Conservation (phyloP, 2,888 invertebrate species). For the Drosophila stalkeri region DNA sequence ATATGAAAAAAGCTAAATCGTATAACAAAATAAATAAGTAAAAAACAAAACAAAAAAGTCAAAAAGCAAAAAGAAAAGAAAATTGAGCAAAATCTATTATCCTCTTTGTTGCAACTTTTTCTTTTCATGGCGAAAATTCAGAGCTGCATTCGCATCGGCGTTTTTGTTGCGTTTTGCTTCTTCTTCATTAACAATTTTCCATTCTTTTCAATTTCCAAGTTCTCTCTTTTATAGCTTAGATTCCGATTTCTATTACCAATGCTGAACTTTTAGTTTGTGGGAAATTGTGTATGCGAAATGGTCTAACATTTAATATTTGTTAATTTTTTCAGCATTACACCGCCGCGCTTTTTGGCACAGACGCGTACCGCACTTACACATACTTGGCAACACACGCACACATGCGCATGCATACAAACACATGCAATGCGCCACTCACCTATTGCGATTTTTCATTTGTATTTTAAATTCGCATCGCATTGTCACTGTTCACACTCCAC, state of each 20-base stretch:
- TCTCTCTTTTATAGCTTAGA: neutral
- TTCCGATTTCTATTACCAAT: neutral
- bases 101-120: slow-evolving; percentile 15
- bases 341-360: slow-evolving; percentile 63
- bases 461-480: slow-evolving; percentile 18
- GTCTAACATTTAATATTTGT: slow-evolving; percentile 25
- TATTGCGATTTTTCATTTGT: slow-evolving; percentile 50
- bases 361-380: slow-evolving; percentile 41
- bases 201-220: slow-evolving; percentile 21
- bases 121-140: slow-evolving; percentile 1
- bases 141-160: slow-evolving; percentile 28
- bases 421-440: slow-evolving; percentile 45
- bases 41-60: neutral
- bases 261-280: neutral
- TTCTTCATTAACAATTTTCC: slow-evolving; percentile 19
- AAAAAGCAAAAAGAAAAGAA: slow-evolving; percentile 1
- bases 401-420: neutral
- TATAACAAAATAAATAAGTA: slow-evolving; percentile 15
- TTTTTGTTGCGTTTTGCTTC: slow-evolving; percentile 50
- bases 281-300: neutral
- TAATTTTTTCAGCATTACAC: slow-evolving; percentile 44
- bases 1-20: slow-evolving; percentile 51
- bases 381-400: slow-evolving; percentile 9
- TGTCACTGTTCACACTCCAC: slow-evolving; percentile 9
- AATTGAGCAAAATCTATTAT: slow-evolving; percentile 10